Evolutionary conservation across 2,888 invertebrate species (phyloP), one percentile per base, ranked within the genome.

Genomic region (Trypoxylon attenuatum): DNA sequence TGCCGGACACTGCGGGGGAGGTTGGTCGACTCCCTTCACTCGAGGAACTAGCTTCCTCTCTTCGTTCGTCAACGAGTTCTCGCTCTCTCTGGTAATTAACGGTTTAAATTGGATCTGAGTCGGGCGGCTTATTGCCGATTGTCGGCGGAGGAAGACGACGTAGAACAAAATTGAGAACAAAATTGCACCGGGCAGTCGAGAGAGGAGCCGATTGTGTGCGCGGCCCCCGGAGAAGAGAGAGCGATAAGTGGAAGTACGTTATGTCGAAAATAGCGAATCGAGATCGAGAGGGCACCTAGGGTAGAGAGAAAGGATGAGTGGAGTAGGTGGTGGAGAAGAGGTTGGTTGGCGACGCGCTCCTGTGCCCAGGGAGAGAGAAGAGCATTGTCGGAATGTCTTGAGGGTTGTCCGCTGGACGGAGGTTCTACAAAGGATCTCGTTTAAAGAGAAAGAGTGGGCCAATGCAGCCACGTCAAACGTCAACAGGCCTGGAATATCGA

Each of bases 61-160:
- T n/a, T n/a, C n/a, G n/a, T n/a, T 33, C 33, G 5, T 10, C 33
- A 33, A 6, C 33, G 33, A n/a, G n/a, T n/a, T n/a, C n/a, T n/a
- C n/a, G n/a, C n/a, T n/a, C 64, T 63, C 71, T 69, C 71, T 75
- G 79, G 81, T 81, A 81, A 81, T 81, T 81, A 81, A 81, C 80
- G 79, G 80, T 81, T 81, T 81, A 81, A 81, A 81, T 81, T 80
- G 81, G 80, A 81, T 80, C 79, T 76, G 68, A 74, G 79, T 71
- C 67, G 75, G 71, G 71, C 69, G 78, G 71, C 73, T 78, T 78
- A 79, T 77, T 77, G 80, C 42, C 71, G 79, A 80, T 77, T 80
- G 79, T 78, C 60, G 69, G 52, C 33, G 54, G 33, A 58, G 69
- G 73, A 78, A 77, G 77, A 77, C 77, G 77, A 73, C 68, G 73